A percentile compares a stretch with the other conserved stretches of the same genome.
These are phyloP conservation scores for Anthrax anthrax DNA, from an alignment of 2,888 invertebrate genomes.

Conservation along the genomic window DNA sequence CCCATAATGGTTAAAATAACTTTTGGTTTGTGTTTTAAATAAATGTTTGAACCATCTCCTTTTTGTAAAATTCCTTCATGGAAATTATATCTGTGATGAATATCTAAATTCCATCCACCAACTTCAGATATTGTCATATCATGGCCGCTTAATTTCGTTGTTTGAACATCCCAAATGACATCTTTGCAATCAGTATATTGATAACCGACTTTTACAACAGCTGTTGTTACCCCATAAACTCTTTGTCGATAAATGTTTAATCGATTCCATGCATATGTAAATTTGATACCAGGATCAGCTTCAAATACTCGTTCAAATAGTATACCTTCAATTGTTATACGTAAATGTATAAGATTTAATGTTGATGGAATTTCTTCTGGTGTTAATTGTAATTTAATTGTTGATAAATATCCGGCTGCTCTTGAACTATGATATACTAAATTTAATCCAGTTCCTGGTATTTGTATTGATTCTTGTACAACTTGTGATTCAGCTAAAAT, in stretches of 20 bases:
- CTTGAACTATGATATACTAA: conserved; percentile 93
- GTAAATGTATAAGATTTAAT: conserved; percentile 74
- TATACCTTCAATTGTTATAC: conserved; percentile 90
- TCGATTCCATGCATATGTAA: conserved; percentile 95
- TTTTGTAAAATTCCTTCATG: conserved; percentile 96
- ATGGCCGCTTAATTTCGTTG: conserved; percentile 87
- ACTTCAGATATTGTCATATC: conserved; percentile 95
- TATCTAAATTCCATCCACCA: conserved; percentile 95
- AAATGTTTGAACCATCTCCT: conserved; percentile 92
- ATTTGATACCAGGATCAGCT: conserved; percentile 91
- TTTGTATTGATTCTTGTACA: conserved; percentile 84
- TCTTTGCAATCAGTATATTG: conserved; percentile 85
- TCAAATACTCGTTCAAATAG: conserved; percentile 86
- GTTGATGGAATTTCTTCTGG: conserved; percentile 69
- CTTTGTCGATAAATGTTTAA: conserved; percentile 90
- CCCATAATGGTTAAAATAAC: conserved; percentile 86
- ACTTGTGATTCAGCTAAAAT: conserved; percentile 86
- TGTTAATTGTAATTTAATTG: conserved; percentile 80
- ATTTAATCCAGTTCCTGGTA: conserved; percentile 89
- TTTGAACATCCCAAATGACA: conserved; percentile 92
- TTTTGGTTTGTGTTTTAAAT: conserved; percentile 81
- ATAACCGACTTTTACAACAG: conserved; percentile 90
- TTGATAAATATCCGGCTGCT: conserved; percentile 84
- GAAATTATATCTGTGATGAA: conserved; percentile 95
- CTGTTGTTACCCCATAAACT: conserved; percentile 92